These are phyloP conservation scores for Colletes gigas DNA, from an alignment of 1,140 invertebrate species.

Conservation along the genomic window DNA sequence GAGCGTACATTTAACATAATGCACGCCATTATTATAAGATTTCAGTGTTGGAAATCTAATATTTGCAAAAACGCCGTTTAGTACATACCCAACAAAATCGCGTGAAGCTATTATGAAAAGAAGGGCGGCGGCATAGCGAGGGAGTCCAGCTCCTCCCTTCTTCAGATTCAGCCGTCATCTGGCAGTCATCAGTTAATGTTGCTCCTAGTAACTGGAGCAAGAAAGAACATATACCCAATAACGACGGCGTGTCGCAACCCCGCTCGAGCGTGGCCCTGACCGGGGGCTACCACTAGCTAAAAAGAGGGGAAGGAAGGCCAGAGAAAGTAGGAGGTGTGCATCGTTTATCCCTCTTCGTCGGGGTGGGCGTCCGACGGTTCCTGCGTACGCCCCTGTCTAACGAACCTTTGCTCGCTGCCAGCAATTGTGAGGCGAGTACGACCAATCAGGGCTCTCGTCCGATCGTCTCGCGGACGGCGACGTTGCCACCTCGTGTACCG, in stretches of 20 bases:
- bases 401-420: conserved; percentile 31
- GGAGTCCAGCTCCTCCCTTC: conserved; percentile 40
- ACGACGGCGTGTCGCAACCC: conserved; percentile 23
- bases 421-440: conserved; percentile 14
- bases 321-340: conserved; percentile 69
- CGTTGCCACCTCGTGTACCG: conserved; percentile 63
- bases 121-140: conserved; percentile 30
- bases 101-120: conserved; percentile 1
- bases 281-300: conserved; percentile 24
- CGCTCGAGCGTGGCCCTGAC: conserved; percentile 34
- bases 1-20: too few relatives aligned
- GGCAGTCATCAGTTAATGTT: not conserved
- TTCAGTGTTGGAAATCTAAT: too few relatives aligned
- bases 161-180: not conserved
- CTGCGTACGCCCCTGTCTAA: conserved; percentile 71
- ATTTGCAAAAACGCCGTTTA: not conserved
- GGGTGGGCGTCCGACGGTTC: conserved; percentile 69
- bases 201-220: not conserved
- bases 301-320: conserved; percentile 62
- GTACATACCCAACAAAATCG: not conserved
- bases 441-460: conserved; percentile 48
- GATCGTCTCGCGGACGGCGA: conserved; percentile 41
- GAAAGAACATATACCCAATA: not conserved
- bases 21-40: too few relatives aligned
- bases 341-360: conserved; percentile 62